Conservation (phyloP, 2,113 vertebrate species). For the Ameiurus melas region DNA sequence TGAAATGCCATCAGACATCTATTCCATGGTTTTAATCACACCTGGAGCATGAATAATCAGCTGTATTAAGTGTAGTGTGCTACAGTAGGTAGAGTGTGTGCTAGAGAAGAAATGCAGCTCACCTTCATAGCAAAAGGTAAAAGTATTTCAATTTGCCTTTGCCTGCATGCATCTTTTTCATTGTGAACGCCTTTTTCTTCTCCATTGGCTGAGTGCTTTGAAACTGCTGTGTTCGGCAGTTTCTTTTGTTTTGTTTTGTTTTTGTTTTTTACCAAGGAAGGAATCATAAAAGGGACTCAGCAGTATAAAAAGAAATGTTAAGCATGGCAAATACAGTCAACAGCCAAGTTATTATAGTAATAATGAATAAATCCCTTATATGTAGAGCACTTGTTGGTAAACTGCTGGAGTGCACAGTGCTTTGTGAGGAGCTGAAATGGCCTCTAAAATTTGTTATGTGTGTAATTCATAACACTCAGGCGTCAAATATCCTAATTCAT, state of each 20-base stretch:
- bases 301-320: slow-evolving; percentile 6
- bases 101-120: not conserved
- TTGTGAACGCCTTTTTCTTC: not conserved
- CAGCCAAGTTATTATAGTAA: not conserved
- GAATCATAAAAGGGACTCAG: not conserved
- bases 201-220: no score
- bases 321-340: slow-evolving; percentile 18
- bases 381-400: slow-evolving; percentile 20
- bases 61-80: not conserved
- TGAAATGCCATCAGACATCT: not conserved
- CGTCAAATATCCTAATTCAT: not conserved
- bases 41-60: not conserved
- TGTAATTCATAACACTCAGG: not conserved
- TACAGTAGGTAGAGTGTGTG: not conserved
- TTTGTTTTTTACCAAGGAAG: not conserved
- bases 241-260: no score
- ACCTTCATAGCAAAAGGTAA: not conserved
- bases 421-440: not conserved
- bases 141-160: not conserved
- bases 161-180: not conserved
- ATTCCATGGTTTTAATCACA: not conserved
- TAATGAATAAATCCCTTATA: slow-evolving; percentile 3
- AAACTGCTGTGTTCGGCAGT: not conserved
- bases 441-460: not conserved
- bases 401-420: not conserved